Conservation (phyloP, 1,140 invertebrate genomes). For the Lucilia cuprina region DNA sequence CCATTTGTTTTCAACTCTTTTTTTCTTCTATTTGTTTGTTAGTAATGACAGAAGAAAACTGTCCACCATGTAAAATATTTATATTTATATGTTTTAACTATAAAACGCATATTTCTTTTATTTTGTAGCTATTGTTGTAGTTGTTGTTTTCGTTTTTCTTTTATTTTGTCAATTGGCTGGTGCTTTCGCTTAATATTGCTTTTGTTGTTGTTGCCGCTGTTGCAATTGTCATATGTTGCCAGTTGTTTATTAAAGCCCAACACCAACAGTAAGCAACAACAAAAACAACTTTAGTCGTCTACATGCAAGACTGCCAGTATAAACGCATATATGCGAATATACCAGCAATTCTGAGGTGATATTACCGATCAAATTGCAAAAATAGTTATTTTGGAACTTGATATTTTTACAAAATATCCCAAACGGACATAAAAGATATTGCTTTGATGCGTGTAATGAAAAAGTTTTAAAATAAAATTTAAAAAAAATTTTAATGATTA, state of each 20-base stretch:
- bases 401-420: too few species aligned
- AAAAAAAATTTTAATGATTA: too few species aligned
- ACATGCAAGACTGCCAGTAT: not conserved
- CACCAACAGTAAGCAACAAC: not conserved
- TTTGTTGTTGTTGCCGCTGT: constrained; percentile 10
- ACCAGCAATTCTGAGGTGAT: too few species aligned
- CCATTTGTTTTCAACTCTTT: not conserved
- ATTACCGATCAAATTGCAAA: too few species aligned
- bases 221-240: not conserved
- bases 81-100: not conserved
- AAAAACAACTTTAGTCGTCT: not conserved
- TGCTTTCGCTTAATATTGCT: constrained; percentile 6
- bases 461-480: too few species aligned
- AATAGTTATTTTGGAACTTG: too few species aligned
- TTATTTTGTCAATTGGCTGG: not conserved
- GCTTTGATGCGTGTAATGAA: too few species aligned
- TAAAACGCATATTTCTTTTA: constrained; percentile 4
- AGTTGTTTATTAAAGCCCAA: constrained; percentile 15
- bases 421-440: too few species aligned
- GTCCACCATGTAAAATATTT: not conserved
- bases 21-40: not conserved
- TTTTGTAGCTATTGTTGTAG: not conserved
- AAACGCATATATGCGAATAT: too few species aligned
- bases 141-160: not conserved
- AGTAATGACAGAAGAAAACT: not conserved